Conservation (phyloP, 2,888 invertebrate species). For the Tholera decimalis region DNA sequence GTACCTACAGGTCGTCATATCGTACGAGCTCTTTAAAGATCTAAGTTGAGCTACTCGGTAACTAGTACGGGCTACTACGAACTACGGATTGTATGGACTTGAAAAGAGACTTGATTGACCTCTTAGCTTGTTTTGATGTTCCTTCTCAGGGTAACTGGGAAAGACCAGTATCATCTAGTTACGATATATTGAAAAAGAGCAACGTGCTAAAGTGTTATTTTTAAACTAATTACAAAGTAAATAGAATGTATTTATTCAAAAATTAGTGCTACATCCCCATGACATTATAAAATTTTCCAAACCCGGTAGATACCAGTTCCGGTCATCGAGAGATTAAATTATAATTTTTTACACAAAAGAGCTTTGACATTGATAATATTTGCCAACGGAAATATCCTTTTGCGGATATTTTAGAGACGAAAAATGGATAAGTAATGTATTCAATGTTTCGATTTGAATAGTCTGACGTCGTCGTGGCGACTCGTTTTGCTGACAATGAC, state of each 20-base stretch:
- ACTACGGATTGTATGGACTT: too few species aligned
- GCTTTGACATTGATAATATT: slow-evolving; percentile 37
- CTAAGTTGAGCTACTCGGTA: too few species aligned
- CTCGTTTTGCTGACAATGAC: slow-evolving; percentile 25
- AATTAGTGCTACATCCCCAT: not conserved
- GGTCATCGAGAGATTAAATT: not conserved
- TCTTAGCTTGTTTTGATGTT: too few species aligned
- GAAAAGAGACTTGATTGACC: too few species aligned
- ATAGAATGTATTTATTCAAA: not conserved
- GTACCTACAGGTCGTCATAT: too few species aligned
- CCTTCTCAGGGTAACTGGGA: too few species aligned
- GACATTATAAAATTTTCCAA: not conserved
- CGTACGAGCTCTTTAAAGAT: too few species aligned
- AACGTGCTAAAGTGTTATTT: too few species aligned
- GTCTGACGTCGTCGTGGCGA: not conserved
- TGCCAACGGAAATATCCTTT: slow-evolving; percentile 41
- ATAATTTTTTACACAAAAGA: not conserved
- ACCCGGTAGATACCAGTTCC: slow-evolving; percentile 41
- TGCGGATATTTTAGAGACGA: slow-evolving; percentile 10
- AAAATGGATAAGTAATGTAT: slow-evolving; percentile 28
- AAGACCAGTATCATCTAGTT: too few species aligned
- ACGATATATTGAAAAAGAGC: too few species aligned
- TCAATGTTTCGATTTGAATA: slow-evolving; percentile 38
- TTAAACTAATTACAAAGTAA: too few species aligned
- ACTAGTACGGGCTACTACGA: too few species aligned